A percentile compares a stretch with the other conserved stretches of the same genome.
Conservation (phyloP, 2,113 vertebrate genomes). For the Pseudopipra pipra region DNA sequence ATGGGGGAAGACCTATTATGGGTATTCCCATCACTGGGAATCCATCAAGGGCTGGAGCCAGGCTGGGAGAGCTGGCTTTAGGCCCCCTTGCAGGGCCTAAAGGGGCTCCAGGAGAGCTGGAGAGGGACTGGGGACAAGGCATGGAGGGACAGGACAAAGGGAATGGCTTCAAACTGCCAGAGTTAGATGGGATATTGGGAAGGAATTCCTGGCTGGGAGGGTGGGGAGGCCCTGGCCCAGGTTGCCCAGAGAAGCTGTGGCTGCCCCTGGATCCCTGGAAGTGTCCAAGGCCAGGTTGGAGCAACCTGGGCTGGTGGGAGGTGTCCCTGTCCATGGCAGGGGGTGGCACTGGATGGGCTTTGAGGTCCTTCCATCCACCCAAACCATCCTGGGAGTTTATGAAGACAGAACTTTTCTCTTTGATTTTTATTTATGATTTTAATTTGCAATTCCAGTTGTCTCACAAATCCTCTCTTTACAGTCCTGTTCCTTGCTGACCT, state of each 20-base stretch:
- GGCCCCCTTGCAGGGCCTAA: neutral
- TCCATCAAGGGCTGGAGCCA: neutral
- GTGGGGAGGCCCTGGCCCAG: neutral
- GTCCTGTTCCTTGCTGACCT: neutral
- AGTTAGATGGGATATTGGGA: neutral
- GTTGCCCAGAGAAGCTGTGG: neutral
- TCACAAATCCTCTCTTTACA: neutral
- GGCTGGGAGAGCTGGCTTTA: neutral
- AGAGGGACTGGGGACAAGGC: neutral
- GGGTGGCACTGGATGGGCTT: too few relatives aligned
- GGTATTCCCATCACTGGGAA: neutral
- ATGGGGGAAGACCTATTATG: neutral
- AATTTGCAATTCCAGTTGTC: neutral
- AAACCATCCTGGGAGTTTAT: neutral
- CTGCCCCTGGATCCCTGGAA: neutral
- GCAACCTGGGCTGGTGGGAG: too few relatives aligned
- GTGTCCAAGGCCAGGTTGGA: neutral
- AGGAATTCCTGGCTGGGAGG: neutral
- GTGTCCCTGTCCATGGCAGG: too few relatives aligned
- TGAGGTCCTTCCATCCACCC: too few relatives aligned
- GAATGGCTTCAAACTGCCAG: neutral
- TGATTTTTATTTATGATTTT: neutral
- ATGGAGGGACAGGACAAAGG: neutral
- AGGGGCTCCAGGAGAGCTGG: neutral
- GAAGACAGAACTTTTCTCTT: neutral